A percentile compares a stretch with the other conserved stretches of the same genome.
Evolutionary conservation across 1,140 invertebrate species (phyloP).

Genomic region (Halesus radiatus): DNA sequence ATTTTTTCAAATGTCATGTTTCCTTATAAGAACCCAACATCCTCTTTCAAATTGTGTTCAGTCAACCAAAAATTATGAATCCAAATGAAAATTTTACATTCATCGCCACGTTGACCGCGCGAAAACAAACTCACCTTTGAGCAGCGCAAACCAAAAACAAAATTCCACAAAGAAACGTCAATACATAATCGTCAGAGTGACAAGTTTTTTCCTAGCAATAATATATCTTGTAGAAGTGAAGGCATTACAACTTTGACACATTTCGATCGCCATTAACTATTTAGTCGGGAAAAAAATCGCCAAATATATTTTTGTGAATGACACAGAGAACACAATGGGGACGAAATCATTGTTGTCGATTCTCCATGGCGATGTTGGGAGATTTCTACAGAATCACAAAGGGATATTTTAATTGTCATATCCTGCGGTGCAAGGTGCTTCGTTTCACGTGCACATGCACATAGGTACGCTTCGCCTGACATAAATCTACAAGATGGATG

Average conservation of each 20-base stretch:
- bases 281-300: conserved; percentile 38
- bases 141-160: conserved; percentile 32
- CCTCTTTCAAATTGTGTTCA: no score
- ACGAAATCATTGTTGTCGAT: conserved; percentile 47
- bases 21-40: no score
- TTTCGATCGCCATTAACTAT: conserved; percentile 53
- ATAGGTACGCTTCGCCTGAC: neutral
- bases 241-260: conserved; percentile 55
- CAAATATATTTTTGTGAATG: conserved; percentile 56
- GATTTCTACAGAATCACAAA: conserved; percentile 44
- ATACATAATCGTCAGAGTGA: conserved; percentile 49
- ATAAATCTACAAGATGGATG: conserved; percentile 51
- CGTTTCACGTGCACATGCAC: conserved; percentile 43
- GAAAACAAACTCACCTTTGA: conserved; percentile 30
- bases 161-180: conserved; percentile 41
- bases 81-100: neutral
- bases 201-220: conserved; percentile 50
- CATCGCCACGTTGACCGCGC: conserved; percentile 17
- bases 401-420: conserved; percentile 55
- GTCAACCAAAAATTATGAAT: no score
- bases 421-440: conserved; percentile 56
- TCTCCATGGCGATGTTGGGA: conserved; percentile 47
- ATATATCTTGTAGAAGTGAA: conserved; percentile 55
- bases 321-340: conserved; percentile 38
- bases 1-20: no score